Evolutionary conservation across 2,113 vertebrate genomes (phyloP), one percentile per base, ranked within the genome.

Genomic region (Cacatua alba): DNA sequence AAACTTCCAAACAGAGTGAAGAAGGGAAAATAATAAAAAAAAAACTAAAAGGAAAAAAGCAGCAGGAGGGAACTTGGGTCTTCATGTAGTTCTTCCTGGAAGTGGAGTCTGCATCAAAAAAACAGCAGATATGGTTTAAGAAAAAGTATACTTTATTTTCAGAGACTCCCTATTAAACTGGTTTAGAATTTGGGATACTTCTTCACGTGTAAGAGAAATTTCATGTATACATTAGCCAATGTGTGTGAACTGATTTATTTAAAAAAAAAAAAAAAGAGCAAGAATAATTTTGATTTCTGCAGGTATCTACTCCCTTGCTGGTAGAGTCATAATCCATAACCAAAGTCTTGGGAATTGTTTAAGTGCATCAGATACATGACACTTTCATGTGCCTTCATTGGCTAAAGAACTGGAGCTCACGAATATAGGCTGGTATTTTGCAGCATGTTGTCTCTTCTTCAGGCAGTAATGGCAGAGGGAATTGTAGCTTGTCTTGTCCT

Each of bases 391-490:
- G 96, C 95, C 86, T 79, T 65, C 81, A 46, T 0, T 74, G 71
- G 49, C 71, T 83, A 63, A 96, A 94, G 43, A 80, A 85, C 69
- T 80, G 83, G 39, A 44, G 75, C 79, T 90, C 74, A 68, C 68
- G 51, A 74, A 67, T n/a, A 57, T 69, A 88, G 35, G 11, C 10
- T 12, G 25, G 31, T 88, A 95, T 64, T 91, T 92, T 85, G 88
- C 92, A 90, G 69, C 23, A 29, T 55, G 28, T 80, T 86, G 70
- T 31, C 53, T 55, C 10, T 11, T 90, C 68, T 55, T 68, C 82
- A 55, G 95, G 59, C 68, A 97, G 39, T 51, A 92, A 62, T 1
- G 92, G 94, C 14, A 97, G 49, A 43, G 96, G 95, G 81, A 85
- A 95, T 7, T 93, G 75, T 19, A 94, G 6, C 57, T 76, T 43